Base-by-base conservation (phyloP, 2,797 vertebrate species). In the Antennarius maculatus region DNA sequence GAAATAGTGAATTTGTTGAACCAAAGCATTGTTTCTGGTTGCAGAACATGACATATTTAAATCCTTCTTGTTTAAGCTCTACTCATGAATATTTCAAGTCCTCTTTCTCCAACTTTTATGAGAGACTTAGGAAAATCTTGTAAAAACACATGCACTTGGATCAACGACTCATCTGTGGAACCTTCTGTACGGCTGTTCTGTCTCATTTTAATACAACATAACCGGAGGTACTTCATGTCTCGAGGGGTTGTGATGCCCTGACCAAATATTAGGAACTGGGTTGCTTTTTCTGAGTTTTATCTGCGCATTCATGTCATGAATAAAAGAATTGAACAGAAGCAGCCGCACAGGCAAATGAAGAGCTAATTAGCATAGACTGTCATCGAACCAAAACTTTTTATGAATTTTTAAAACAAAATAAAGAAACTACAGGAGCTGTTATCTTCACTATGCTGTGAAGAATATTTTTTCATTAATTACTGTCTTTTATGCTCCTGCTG, bases 141-240 rank as follows among this genome's bases (percentile, higher is more conserved):
- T 68, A 62, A 76, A 80, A 84, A 56, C 55, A 64, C 62, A 71
- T 55, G 49, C 41, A 49, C 54, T 74, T 39, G 43, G 41, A 75
- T 54, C 39, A 63, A 65, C 58, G 58, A 10, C 52, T 72, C 67
- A 27, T 61, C 42, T 43, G 52, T 43, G 64, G 31, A 39, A 79
- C 63, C 41, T 51, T 49, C 75, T 47, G 62, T 57, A 63, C 47
- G 34, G 70, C 54, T 39, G 54, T 63, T 69, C 42, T 13, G 28
- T 73, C 66, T 66, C 27, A 50, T 79, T 63, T 76, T 62, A 72
- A 79, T 61, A 62, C 57, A 69, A 57, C 50, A 79, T 76, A 63
- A 85, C 76, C 56, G 72, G 57, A 83, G 76, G 72, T 54, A 71
- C 73, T 77, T 57, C 12, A 42, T 46, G 49, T 78, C 70, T 81